Evolutionary conservation across 2,888 invertebrate species (phyloP).

Genomic region (Drosophila nigritarsus): DNA sequence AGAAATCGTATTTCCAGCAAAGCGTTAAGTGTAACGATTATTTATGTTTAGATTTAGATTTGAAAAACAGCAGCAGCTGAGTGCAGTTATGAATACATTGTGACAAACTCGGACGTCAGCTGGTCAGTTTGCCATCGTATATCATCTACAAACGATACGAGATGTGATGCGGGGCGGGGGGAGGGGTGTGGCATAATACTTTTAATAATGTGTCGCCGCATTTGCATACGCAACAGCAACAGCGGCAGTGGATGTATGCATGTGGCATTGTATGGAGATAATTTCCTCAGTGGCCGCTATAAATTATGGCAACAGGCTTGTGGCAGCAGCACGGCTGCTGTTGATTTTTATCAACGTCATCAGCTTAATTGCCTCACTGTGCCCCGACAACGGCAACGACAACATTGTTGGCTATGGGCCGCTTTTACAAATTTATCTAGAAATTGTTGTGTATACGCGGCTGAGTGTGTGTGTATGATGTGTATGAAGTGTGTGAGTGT

Average conservation of each 20-base stretch:
- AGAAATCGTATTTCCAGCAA: not conserved
- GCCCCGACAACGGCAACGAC: conserved; percentile 19
- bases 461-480: no score
- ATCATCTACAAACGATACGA: conserved; percentile 41
- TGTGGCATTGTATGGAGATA: conserved; percentile 60
- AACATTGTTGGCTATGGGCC: conserved; percentile 32
- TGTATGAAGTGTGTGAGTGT: not conserved
- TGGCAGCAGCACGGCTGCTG: conserved; percentile 55
- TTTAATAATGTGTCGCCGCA: conserved; percentile 43
- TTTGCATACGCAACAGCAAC: conserved; percentile 10
- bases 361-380: conserved; percentile 82
- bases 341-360: conserved; percentile 82
- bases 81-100: conserved; percentile 49
- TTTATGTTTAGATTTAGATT: conserved; percentile 4
- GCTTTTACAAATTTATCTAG: conserved; percentile 72
- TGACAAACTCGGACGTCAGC: conserved; percentile 64
- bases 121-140: conserved; percentile 46
- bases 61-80: not conserved
- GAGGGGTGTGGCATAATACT: not conserved
- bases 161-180: conserved; percentile 11
- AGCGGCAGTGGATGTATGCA: conserved; percentile 24
- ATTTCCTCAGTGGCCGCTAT: conserved; percentile 67
- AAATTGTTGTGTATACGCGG: conserved; percentile 48
- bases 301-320: conserved; percentile 64
- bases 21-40: conserved; percentile 7